A percentile compares a stretch with the other conserved stretches of the same genome.
phyloP scores from a whole-genome alignment of 2,888 invertebrate genomes.

The Acleris emargana region DNA sequence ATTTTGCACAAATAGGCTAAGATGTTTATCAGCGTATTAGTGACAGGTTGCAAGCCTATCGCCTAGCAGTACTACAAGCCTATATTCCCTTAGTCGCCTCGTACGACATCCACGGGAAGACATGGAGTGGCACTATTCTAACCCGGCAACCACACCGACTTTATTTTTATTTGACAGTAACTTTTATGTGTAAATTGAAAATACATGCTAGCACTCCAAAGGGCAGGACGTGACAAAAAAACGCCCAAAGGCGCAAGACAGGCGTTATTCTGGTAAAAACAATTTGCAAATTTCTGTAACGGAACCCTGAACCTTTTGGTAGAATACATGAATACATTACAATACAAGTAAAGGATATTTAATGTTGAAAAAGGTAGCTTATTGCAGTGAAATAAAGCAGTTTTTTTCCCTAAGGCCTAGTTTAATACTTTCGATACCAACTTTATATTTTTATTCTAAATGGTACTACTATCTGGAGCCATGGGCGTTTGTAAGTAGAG shows the following conservation, averaged over 20 bases:
- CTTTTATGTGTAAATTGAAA: not conserved
- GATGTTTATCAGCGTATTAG: too few relatives aligned
- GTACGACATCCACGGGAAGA: too few relatives aligned
- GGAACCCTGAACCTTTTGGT: slow-evolving; percentile 50
- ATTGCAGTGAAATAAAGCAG: not conserved
- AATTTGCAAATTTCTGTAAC: slow-evolving; percentile 67
- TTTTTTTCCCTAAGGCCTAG: not conserved
- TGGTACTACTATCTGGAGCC: too few relatives aligned
- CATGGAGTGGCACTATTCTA: too few relatives aligned
- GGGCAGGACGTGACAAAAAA: slow-evolving; percentile 45
- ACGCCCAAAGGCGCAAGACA: slow-evolving; percentile 51
- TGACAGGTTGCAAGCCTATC: too few relatives aligned
- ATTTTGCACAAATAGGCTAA: too few relatives aligned
- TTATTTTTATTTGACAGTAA: too few relatives aligned
- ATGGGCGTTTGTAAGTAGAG: too few relatives aligned
- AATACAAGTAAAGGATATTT: slow-evolving; percentile 10
- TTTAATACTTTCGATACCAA: too few relatives aligned
- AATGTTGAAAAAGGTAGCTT: slow-evolving; percentile 14
- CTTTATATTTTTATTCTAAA: not conserved
- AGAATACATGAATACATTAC: slow-evolving; percentile 62
- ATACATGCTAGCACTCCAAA: slow-evolving; percentile 2
- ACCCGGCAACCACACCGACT: too few relatives aligned
- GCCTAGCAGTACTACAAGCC: too few relatives aligned
- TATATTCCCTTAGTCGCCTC: too few relatives aligned
- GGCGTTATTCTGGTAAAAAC: slow-evolving; percentile 61